Conservation (phyloP, 2,113 vertebrate species). For the Himantopus leucocephalus region DNA sequence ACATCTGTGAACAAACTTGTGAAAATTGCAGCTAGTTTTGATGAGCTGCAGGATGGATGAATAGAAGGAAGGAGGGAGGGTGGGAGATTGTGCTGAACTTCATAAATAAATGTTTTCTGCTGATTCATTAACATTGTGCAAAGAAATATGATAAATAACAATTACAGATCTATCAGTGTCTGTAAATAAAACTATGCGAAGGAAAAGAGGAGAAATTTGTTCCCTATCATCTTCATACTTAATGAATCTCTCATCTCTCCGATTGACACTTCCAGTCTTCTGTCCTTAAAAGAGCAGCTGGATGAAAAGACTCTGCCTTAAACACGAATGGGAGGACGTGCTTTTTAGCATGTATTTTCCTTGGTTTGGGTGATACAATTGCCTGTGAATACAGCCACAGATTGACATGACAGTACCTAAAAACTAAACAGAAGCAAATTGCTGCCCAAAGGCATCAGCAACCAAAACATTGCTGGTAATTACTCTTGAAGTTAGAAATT, state of each 20-base stretch:
- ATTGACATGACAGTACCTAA: neutral
- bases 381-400: neutral
- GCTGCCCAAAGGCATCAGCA: conserved; percentile 20
- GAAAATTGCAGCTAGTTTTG: neutral
- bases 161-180: neutral
- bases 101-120: neutral
- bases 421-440: conserved; percentile 18
- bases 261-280: neutral
- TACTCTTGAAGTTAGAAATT: conserved; percentile 3
- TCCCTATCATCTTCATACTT: neutral
- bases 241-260: neutral
- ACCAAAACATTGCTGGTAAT: conserved; percentile 6
- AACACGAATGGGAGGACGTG: neutral
- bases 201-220: neutral
- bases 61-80: neutral
- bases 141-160: conserved; percentile 20
- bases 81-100: neutral
- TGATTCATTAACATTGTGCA: neutral
- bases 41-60: neutral
- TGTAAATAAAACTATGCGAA: neutral
- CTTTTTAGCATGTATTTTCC: neutral
- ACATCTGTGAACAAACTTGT: neutral
- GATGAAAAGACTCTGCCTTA: neutral
- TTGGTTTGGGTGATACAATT: neutral
- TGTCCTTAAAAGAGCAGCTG: neutral